These are phyloP conservation scores for Alectoris magna DNA, from an alignment of 2,797 vertebrate species.

Conservation along the genomic window DNA sequence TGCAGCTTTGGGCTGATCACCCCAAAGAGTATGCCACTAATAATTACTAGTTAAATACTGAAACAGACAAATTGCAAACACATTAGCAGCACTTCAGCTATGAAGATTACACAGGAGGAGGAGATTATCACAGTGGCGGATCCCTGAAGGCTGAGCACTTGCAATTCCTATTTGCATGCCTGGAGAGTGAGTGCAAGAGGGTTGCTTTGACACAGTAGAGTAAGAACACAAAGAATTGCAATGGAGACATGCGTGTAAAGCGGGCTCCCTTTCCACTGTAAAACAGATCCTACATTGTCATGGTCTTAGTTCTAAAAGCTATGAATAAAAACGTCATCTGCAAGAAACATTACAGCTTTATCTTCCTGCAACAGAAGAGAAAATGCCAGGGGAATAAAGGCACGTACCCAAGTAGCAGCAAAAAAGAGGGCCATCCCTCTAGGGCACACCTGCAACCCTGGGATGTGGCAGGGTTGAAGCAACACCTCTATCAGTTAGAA, in stretches of 20 bases:
- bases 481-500: neutral
- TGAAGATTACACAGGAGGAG: conserved; percentile 21
- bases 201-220: neutral
- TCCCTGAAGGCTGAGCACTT: neutral
- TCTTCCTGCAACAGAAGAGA: neutral
- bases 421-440: accelerated
- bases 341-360: neutral
- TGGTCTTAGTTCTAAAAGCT: neutral
- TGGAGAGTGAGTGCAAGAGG: neutral
- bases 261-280: accelerated
- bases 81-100: neutral
- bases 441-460: accelerated
- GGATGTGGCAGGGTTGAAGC: accelerated
- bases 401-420: accelerated
- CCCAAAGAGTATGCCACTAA: conserved; percentile 27
- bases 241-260: neutral
- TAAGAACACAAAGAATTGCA: neutral
- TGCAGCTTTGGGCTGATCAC: conserved; percentile 48
- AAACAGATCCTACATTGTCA: neutral
- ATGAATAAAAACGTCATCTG: neutral
- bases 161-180: neutral
- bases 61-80: conserved; percentile 17
- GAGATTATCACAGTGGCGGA: neutral
- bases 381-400: neutral
- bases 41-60: conserved; percentile 44